These are phyloP conservation scores for Ficedula albicollis DNA, from an alignment of 2,797 vertebrate species.

Conservation along the genomic window DNA sequence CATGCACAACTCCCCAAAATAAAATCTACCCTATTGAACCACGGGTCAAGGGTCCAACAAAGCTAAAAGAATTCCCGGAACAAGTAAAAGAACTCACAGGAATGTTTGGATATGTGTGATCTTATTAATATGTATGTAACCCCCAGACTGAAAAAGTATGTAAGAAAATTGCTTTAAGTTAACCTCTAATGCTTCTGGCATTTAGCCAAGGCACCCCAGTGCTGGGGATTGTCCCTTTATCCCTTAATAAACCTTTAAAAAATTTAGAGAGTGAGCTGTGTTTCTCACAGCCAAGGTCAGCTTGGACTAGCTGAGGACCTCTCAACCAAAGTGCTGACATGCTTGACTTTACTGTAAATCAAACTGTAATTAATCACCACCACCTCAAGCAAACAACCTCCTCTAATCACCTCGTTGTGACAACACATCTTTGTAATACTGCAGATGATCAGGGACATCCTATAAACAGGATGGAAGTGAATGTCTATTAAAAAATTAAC, in stretches of 20 bases:
- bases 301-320: not conserved
- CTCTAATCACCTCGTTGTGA: not conserved
- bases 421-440: not conserved
- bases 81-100: not conserved
- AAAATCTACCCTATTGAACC: not conserved
- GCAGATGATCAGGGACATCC: not conserved
- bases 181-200: not conserved
- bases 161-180: not conserved
- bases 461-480: slow-evolving; percentile 31
- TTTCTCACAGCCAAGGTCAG: not conserved
- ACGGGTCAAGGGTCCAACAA: not conserved
- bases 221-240: not conserved
- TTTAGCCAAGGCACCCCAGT: not conserved
- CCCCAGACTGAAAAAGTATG: not conserved
- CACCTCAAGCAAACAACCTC: not conserved
- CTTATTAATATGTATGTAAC: not conserved
- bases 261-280: not conserved
- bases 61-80: not conserved
- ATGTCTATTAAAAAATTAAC: not conserved
- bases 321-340: not conserved
- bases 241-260: not conserved
- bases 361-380: not conserved
- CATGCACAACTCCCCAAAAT: not conserved
- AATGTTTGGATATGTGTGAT: not conserved
- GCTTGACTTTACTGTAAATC: not conserved